Conservation (phyloP, 2,888 invertebrate genomes). For the Terebella lapidaria region DNA sequence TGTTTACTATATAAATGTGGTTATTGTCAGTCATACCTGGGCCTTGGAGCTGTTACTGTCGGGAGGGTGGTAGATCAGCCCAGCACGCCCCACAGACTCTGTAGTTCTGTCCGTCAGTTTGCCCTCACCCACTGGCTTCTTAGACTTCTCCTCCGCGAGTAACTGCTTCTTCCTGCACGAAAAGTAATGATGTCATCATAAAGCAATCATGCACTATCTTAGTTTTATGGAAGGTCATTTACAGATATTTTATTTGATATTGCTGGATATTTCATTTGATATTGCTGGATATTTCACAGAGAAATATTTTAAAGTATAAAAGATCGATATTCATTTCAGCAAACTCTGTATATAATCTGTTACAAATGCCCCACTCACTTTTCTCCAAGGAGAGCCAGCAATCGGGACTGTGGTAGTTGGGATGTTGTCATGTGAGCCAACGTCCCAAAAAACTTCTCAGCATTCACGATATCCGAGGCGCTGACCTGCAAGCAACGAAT, state of each 20-base stretch:
- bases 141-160: constrained; percentile 35
- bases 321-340: too few relatives aligned
- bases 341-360: too few relatives aligned
- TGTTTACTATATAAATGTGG: too few relatives aligned
- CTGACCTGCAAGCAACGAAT: constrained; percentile 32
- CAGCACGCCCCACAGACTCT: constrained; percentile 44
- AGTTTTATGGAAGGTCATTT: too few relatives aligned
- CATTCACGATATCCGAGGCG: constrained; percentile 43
- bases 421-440: constrained; percentile 32
- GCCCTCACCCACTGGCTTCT: constrained; percentile 29
- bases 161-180: constrained; percentile 35
- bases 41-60: constrained; percentile 14
- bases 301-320: too few relatives aligned
- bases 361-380: too few relatives aligned
- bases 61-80: constrained; percentile 32
- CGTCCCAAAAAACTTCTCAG: constrained; percentile 48
- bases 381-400: constrained; percentile 39
- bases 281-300: too few relatives aligned
- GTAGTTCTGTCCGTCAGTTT: constrained; percentile 33
- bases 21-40: too few relatives aligned
- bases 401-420: constrained; percentile 39
- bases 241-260: too few relatives aligned
- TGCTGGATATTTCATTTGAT: too few relatives aligned
- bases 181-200: too few relatives aligned
- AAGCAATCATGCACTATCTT: too few relatives aligned